phyloP scores from a whole-genome alignment of 2,888 invertebrate genomes.

The Oscheius onirici region DNA sequence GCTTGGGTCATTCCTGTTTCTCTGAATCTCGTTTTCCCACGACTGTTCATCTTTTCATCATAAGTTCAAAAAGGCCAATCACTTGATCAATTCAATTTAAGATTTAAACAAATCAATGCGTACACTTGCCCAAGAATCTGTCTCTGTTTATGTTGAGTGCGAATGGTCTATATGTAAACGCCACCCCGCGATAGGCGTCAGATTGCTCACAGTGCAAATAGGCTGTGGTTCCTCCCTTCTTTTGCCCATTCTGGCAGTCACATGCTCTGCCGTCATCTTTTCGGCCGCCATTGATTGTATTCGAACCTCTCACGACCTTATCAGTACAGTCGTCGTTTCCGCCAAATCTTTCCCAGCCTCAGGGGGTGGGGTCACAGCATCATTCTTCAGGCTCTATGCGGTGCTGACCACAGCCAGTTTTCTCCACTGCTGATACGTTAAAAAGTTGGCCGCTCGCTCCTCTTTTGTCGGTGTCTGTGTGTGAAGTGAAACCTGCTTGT shows the following conservation, averaged over 20 bases:
- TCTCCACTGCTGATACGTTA: not conserved
- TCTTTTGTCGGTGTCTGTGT: not conserved
- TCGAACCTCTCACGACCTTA: slow-evolving; percentile 4
- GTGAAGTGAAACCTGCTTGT: slow-evolving; percentile 27
- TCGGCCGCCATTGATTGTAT: slow-evolving; percentile 11
- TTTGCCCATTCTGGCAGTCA: slow-evolving; percentile 19
- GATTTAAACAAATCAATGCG: too few species aligned
- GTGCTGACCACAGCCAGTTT: slow-evolving; percentile 23
- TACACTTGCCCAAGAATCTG: slow-evolving; percentile 6
- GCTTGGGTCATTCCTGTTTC: slow-evolving; percentile 16
- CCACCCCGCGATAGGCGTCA: slow-evolving; percentile 28
- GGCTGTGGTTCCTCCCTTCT: slow-evolving; percentile 6
- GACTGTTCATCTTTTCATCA: not conserved
- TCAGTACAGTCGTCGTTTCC: slow-evolving; percentile 3
- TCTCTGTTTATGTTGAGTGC: slow-evolving; percentile 20
- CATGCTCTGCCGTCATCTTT: slow-evolving; percentile 17
- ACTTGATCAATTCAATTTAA: too few species aligned
- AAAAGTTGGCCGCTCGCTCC: slow-evolving; percentile 25
- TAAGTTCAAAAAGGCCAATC: too few species aligned
- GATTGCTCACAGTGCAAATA: slow-evolving; percentile 33
- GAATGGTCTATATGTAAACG: slow-evolving; percentile 23
- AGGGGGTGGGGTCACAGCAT: not conserved
- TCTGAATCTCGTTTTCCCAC: not conserved
- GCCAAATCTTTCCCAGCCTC: not conserved
- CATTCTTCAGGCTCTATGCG: not conserved